phyloP scores from a whole-genome alignment of 2,113 vertebrate genomes.

The Crotalus helleri region DNA sequence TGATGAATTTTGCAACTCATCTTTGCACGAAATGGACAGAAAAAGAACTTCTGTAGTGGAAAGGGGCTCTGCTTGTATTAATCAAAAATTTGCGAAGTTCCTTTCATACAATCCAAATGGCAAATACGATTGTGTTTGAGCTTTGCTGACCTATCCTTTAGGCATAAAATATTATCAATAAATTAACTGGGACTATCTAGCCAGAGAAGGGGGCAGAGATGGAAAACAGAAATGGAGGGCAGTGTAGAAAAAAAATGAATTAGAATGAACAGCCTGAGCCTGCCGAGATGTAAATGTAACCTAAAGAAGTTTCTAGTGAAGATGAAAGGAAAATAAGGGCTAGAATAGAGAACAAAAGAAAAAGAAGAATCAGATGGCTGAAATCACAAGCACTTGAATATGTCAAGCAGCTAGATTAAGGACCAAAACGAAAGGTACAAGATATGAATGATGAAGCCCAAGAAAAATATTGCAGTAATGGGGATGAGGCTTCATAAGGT shows the following conservation, averaged over 20 bases:
- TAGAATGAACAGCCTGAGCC: neutral
- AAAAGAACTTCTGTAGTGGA: neutral
- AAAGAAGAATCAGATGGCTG: neutral
- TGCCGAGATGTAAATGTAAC: neutral
- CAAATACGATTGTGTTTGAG: neutral
- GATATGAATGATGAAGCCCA: neutral
- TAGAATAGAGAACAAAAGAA: neutral
- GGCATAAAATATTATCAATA: neutral
- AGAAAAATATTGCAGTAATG: neutral
- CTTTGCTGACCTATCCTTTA: neutral
- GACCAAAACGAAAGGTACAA: neutral
- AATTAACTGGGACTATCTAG: neutral
- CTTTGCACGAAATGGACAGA: neutral
- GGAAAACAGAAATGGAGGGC: neutral
- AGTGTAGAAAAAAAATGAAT: neutral
- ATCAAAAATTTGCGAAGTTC: neutral
- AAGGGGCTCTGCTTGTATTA: neutral
- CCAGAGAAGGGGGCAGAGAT: neutral
- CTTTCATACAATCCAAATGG: neutral
- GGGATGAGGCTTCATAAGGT: neutral
- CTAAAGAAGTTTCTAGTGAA: neutral
- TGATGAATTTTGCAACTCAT: neutral
- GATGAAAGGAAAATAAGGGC: constrained; percentile 15
- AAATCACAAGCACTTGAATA: constrained; percentile 4
- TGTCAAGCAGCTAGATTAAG: neutral